A percentile compares a stretch with the other conserved stretches of the same genome.
Evolutionary conservation across 37 sponge, comb jelly and placozoan species (phyloP).

Genomic region (Eunapius fragilis): DNA sequence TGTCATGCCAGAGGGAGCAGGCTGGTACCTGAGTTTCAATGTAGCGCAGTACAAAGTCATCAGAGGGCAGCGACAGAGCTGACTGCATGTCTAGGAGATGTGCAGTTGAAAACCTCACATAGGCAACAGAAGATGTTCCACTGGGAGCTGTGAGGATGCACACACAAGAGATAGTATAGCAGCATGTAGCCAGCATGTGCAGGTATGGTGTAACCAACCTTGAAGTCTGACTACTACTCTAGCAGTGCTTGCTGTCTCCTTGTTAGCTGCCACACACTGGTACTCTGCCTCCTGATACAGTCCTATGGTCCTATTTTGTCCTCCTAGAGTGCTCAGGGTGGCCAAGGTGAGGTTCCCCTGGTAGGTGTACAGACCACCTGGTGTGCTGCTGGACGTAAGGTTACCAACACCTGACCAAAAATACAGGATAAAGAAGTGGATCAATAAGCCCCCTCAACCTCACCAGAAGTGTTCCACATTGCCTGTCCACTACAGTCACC

Average conservation of each 20-base stretch:
- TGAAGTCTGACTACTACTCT: not conserved
- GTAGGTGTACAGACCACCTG: not conserved
- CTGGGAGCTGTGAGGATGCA: not conserved
- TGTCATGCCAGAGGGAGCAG: not conserved
- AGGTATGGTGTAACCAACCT: not conserved
- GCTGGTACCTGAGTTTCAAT: not conserved
- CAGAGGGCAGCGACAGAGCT: not conserved
- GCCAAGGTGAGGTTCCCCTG: not conserved
- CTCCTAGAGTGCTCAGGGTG: not conserved
- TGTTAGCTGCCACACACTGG: not conserved
- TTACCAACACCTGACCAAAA: not conserved
- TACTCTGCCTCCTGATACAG: not conserved
- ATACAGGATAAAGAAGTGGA: not conserved
- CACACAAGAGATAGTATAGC: not conserved
- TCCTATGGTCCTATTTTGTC: not conserved
- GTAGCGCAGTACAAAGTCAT: not conserved
- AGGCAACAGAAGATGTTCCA: not conserved
- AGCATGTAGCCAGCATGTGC: not conserved
- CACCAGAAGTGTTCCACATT: not conserved
- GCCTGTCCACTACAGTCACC: not conserved
- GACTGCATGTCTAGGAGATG: not conserved
- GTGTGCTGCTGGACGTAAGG: not conserved
- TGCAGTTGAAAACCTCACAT: not conserved
- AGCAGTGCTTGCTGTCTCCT: not conserved
- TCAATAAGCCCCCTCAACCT: not conserved